Evolutionary conservation across 2,888 invertebrate genomes (phyloP).

Genomic region (Eupithecia subfuscata): DNA sequence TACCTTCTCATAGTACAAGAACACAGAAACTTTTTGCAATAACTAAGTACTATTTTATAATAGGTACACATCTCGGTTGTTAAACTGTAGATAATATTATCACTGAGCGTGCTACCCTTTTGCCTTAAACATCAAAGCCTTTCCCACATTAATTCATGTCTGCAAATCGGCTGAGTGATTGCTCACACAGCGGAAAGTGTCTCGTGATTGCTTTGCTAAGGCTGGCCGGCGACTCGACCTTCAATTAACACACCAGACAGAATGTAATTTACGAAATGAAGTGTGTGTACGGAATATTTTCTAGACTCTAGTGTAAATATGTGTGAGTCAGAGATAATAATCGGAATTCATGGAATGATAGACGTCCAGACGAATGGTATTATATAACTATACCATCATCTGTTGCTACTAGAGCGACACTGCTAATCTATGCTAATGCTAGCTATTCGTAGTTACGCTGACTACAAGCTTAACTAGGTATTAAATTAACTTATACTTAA

Average conservation of each 20-base stretch:
- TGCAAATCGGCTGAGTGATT: conserved; percentile 33
- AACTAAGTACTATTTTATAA: background rate
- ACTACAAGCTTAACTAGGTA: background rate
- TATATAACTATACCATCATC: background rate
- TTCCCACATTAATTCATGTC: conserved; percentile 18
- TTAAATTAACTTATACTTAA: too few relatives aligned
- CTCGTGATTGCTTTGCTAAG: conserved; percentile 23
- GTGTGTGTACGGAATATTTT: background rate
- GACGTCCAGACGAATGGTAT: background rate
- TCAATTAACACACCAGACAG: conserved; percentile 25
- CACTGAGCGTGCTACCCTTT: too few relatives aligned
- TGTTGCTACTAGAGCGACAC: background rate
- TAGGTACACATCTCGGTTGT: background rate
- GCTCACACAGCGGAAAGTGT: conserved; percentile 39
- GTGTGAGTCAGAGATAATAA: conserved; percentile 4
- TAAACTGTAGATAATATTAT: background rate
- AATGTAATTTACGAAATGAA: conserved; percentile 19
- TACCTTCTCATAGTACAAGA: too few relatives aligned
- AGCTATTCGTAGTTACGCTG: background rate
- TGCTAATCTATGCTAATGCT: too few relatives aligned
- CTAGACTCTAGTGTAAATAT: background rate
- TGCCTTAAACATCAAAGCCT: background rate
- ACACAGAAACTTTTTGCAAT: too few relatives aligned
- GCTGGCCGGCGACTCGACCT: conserved; percentile 16
- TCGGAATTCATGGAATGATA: background rate